phyloP scores from a whole-genome alignment of 2,113 vertebrate genomes.

The Trochalopteron elliotii region DNA sequence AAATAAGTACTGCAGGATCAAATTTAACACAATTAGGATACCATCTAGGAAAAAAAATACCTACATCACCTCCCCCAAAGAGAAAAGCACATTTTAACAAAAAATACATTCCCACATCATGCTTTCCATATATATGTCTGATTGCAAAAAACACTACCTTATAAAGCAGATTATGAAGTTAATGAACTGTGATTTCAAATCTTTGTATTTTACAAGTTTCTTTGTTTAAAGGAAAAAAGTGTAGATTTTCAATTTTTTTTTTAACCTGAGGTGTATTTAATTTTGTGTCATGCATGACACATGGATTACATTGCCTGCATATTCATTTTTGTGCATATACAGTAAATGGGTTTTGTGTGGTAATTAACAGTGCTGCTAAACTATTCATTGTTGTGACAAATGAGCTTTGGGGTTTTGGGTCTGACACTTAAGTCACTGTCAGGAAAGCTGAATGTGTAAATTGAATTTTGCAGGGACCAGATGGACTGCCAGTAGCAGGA shows the following conservation, averaged over 20 bases:
- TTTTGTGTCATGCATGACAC: neutral
- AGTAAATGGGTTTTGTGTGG: neutral
- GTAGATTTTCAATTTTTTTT: neutral
- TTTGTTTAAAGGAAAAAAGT: neutral
- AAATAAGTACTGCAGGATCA: neutral
- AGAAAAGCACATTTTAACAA: neutral
- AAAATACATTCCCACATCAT: neutral
- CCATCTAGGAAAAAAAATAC: neutral
- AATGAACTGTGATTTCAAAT: neutral
- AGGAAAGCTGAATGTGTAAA: neutral
- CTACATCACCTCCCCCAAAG: neutral
- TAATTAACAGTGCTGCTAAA: neutral
- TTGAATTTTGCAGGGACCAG: slow-evolving; percentile 83
- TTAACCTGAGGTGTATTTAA: neutral
- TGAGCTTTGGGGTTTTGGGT: neutral
- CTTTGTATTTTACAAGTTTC: neutral
- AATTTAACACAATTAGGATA: neutral
- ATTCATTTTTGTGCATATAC: neutral
- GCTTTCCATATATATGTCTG: neutral
- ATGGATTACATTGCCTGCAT: neutral
- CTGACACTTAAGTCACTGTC: neutral
- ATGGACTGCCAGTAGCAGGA: slow-evolving; percentile 92
- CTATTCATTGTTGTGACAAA: neutral
- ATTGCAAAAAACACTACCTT: neutral
- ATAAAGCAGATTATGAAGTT: neutral